phyloP scores from a whole-genome alignment of 2,113 vertebrate genomes.

The Ursus arctos region DNA sequence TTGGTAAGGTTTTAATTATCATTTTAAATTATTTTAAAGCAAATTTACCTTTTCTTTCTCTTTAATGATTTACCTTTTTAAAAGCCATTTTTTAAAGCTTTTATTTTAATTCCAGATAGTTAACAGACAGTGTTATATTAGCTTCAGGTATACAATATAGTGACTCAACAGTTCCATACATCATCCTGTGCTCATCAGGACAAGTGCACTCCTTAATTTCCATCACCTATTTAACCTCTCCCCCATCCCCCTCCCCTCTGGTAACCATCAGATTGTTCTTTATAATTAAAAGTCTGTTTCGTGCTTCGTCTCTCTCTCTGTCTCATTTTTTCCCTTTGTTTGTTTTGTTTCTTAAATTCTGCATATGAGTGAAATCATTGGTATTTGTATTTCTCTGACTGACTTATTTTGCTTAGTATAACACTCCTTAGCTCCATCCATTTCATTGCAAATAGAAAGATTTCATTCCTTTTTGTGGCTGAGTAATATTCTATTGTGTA shows the following conservation, averaged over 20 bases:
- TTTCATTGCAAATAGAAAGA: neutral
- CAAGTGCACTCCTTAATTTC: neutral
- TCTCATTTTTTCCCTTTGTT: neutral
- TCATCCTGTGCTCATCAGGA: neutral
- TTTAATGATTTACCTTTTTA: constrained; percentile 9
- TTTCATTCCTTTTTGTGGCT: neutral
- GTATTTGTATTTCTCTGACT: neutral
- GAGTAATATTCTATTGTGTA: neutral
- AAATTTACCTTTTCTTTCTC: neutral
- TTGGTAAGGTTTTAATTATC: neutral
- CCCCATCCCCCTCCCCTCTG: neutral
- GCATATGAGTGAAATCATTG: neutral
- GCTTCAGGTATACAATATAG: neutral
- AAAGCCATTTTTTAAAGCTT: neutral
- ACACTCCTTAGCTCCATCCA: neutral
- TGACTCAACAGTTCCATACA: neutral
- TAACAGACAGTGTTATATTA: neutral
- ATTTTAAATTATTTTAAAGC: neutral
- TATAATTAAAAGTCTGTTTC: neutral
- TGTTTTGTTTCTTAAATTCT: neutral
- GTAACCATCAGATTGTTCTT: neutral
- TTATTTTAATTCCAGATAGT: neutral
- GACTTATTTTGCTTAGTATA: neutral
- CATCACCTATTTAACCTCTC: neutral
- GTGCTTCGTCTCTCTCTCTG: neutral